These are phyloP conservation scores for Pelosia muscerda DNA, from an alignment of 2,888 invertebrate species.

Conservation along the genomic window DNA sequence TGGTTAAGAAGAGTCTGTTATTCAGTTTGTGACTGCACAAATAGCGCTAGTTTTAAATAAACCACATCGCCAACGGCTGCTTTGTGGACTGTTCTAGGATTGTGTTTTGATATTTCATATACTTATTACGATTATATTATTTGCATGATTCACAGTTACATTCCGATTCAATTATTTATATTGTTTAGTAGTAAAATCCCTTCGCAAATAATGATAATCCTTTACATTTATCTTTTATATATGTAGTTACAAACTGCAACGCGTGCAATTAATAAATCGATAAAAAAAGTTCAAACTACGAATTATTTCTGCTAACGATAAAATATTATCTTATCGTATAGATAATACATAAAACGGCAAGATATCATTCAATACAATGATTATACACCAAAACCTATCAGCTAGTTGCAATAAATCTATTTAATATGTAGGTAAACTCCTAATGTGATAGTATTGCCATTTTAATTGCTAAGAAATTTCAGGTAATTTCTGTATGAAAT, in stretches of 20 bases:
- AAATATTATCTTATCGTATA: slow-evolving; percentile 13
- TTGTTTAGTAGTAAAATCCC: no score
- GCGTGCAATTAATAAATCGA: not conserved
- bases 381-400: not conserved
- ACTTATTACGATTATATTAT: no score
- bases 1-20: no score
- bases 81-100: no score
- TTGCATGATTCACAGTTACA: no score
- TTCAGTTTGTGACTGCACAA: no score
- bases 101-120: no score
- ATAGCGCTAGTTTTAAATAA: no score
- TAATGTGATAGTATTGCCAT: not conserved
- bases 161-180: no score
- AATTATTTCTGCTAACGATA: slow-evolving; percentile 6
- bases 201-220: no score
- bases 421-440: not conserved
- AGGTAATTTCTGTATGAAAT: not conserved
- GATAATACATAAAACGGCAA: not conserved
- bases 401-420: slow-evolving; percentile 5
- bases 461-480: not conserved
- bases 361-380: slow-evolving; percentile 1
- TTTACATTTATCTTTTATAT: not conserved
- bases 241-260: not conserved
- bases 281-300: not conserved
- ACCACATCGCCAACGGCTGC: no score